Base-by-base conservation (phyloP, 2,888 invertebrate genomes). In the Plagiodera versicolora region DNA sequence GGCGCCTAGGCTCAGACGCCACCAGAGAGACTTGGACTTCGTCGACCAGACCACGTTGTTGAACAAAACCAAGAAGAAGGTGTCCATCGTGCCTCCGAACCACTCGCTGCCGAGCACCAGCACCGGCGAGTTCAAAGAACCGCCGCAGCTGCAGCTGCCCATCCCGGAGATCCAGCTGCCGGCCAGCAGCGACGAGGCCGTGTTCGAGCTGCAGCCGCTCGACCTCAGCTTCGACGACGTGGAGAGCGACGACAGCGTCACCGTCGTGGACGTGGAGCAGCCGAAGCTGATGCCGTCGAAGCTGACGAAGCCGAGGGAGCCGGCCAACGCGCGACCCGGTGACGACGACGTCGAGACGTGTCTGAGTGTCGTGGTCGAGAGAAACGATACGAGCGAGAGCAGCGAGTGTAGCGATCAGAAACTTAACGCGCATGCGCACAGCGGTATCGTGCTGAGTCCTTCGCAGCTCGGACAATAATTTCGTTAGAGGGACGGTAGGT, bases 381-480 rank as follows among this genome's bases (percentile, higher is more conserved):
- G 73, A 64, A 74, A 72, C 70, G 75, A 75, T 65, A 74, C 73
- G 61, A 68, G 60, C 66, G 67, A 70, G 47, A 70, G 68, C 60
- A 67, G 66, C 65, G 65, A 64, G 10, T 56, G 55, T 61, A 24
- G 64, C 53, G 53, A 69, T 66, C 63, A 61, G 67, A n/a, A n/a
- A n/a, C n/a, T n/a, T 68, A 53, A 44, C 45, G 74, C 73, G 69
- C 67, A 71, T 57, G 71, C 81, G 81, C 85, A 78, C 70, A 81
- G 81, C 74, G 87, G 87, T 67, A 85, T 87, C 65, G 85, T 87
- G 64, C 83, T 87, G 71, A 87, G 86, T 74, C 87, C 87, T 68
- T 83, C 86, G 66, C 86, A 87, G 75, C 80, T 87, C 73, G 84
- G 84, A 79, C 78, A 78, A 77, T 79, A 78, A 78, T 61, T 58